Evolutionary conservation across 2,888 invertebrate genomes (phyloP).

Genomic region (Anoplius nigerrimus): DNA sequence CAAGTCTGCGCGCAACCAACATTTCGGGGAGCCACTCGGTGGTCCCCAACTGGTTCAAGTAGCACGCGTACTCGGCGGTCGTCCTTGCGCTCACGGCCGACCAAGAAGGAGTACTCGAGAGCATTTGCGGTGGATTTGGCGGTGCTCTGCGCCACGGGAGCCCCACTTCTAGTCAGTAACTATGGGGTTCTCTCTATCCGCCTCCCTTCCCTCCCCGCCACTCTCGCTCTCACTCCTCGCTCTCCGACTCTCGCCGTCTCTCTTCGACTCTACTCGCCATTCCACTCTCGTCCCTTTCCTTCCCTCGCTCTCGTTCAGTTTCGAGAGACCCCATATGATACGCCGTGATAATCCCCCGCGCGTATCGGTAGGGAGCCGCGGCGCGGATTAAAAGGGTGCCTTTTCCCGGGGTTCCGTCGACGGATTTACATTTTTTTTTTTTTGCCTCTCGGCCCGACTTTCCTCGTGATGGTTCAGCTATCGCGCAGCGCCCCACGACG

Average conservation of each 20-base stretch:
- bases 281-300: slow-evolving; percentile 24
- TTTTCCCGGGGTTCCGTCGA: slow-evolving; percentile 45
- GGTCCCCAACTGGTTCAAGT: slow-evolving; percentile 75
- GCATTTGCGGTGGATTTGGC: slow-evolving; percentile 75
- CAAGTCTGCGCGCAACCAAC: slow-evolving; percentile 55
- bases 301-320: slow-evolving; percentile 35
- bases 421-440: slow-evolving; percentile 48
- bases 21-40: slow-evolving; percentile 66
- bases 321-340: slow-evolving; percentile 73
- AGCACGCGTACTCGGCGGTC: slow-evolving; percentile 69
- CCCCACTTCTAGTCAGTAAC: slow-evolving; percentile 65
- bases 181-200: slow-evolving; percentile 57
- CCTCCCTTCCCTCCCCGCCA: slow-evolving; percentile 26
- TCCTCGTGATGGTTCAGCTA: not conserved
- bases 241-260: not conserved
- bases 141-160: slow-evolving; percentile 69
- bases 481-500: not conserved
- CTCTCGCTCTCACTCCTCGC: slow-evolving; percentile 14
- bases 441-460: not conserved
- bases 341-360: slow-evolving; percentile 62
- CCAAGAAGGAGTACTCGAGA: slow-evolving; percentile 72
- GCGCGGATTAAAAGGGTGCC: slow-evolving; percentile 60
- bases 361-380: slow-evolving; percentile 49
- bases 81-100: slow-evolving; percentile 73
- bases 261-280: slow-evolving; percentile 3